Percentiles rank a stretch among this genome's conserved stretches.
phyloP scores from a whole-genome alignment of 2,113 vertebrate species.

The Prionailurus viverrinus region DNA sequence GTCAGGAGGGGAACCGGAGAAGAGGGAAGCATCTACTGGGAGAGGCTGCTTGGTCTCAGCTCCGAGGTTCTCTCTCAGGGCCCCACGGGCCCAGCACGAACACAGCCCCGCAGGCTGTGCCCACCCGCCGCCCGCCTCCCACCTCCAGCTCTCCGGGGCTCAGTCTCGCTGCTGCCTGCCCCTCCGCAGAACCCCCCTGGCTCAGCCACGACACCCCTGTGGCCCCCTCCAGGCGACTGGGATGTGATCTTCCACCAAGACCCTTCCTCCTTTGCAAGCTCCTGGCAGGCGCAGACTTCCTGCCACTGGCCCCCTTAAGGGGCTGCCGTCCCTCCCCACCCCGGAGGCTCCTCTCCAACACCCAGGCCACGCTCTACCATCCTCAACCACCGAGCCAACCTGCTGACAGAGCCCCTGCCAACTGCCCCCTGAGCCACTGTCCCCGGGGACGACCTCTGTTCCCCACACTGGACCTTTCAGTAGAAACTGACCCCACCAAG shows the following conservation, averaged over 20 bases:
- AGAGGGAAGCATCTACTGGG: neutral
- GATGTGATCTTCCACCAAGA: neutral
- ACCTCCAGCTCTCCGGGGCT: neutral
- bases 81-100: neutral
- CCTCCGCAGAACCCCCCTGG: neutral
- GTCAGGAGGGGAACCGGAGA: neutral
- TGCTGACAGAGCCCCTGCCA: neutral
- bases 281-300: neutral
- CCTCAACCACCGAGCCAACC: fast-evolving
- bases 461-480: neutral
- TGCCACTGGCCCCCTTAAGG: neutral
- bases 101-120: neutral
- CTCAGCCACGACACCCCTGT: neutral
- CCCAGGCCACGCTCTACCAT: neutral
- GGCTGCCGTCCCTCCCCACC: neutral
- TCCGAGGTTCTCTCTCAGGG: neutral
- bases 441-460: neutral
- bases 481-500: neutral
- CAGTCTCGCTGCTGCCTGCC: neutral
- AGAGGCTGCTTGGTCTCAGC: neutral
- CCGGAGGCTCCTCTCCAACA: neutral
- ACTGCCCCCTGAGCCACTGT: neutral
- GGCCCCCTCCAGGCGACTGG: neutral
- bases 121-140: neutral
- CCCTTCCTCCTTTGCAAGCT: neutral